Conservation (phyloP, 2,797 vertebrate species). For the Cyclopterus lumpus region DNA sequence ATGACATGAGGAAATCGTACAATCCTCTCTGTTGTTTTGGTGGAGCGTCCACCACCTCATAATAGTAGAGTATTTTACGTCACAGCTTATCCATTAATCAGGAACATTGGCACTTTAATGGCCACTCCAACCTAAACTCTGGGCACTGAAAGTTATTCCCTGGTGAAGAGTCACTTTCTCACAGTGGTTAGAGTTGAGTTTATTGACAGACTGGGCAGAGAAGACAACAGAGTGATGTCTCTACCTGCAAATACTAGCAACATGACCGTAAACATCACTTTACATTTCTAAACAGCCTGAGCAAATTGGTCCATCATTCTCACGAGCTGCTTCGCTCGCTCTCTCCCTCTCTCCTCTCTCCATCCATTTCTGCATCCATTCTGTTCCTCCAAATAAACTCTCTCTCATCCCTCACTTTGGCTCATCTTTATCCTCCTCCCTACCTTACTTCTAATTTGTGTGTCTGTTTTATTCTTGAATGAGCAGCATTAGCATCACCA, state of each 20-base stretch:
- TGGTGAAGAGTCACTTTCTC: slow-evolving; percentile 54
- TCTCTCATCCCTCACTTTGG: slow-evolving; percentile 47
- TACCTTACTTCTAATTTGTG: neutral
- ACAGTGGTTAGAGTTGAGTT: slow-evolving; percentile 39
- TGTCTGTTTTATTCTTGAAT: slow-evolving; percentile 12
- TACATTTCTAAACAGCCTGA: slow-evolving; percentile 57
- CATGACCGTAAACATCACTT: slow-evolving; percentile 64
- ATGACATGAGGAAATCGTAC: slow-evolving; percentile 42
- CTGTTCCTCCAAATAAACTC: slow-evolving; percentile 17
- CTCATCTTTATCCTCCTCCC: slow-evolving; percentile 15
- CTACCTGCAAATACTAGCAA: slow-evolving; percentile 74
- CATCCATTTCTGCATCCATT: slow-evolving; percentile 20
- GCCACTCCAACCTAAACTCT: slow-evolving; percentile 29
- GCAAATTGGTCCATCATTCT: slow-evolving; percentile 36
- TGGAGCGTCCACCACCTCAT: slow-evolving; percentile 46
- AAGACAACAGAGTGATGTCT: slow-evolving; percentile 40
- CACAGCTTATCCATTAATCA: slow-evolving; percentile 55
- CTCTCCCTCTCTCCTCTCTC: neutral
- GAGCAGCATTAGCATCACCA: slow-evolving; percentile 10
- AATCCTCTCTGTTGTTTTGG: slow-evolving; percentile 46
- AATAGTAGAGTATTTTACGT: slow-evolving; percentile 30
- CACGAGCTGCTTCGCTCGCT: slow-evolving; percentile 19
- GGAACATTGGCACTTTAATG: slow-evolving; percentile 49
- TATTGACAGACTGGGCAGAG: slow-evolving; percentile 25
- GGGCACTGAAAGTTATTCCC: slow-evolving; percentile 48